Evolutionary conservation across 1,140 invertebrate genomes (phyloP).

Genomic region (Pseudomyrmex flavicornis): DNA sequence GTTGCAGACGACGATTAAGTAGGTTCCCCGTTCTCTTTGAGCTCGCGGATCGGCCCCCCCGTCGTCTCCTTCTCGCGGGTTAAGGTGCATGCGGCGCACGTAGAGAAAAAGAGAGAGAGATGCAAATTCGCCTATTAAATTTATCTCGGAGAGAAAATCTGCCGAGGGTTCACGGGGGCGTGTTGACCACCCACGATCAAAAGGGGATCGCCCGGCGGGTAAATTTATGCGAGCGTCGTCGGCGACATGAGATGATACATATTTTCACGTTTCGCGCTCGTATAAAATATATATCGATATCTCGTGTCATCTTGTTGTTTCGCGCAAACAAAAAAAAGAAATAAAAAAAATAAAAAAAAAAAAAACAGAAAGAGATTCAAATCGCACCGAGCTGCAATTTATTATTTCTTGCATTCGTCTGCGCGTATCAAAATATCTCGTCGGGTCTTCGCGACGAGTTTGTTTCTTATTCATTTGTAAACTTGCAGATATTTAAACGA

Average conservation of each 20-base stretch:
- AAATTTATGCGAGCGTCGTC: slow-evolving; percentile 41
- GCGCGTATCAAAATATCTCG: not conserved
- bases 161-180: slow-evolving; percentile 6
- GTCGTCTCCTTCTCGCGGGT: too few species aligned
- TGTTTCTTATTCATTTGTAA: not conserved
- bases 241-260: not conserved
- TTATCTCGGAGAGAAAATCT: slow-evolving; percentile 65
- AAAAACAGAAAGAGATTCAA: not conserved
- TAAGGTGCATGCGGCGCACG: slow-evolving; percentile 24
- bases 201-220: slow-evolving; percentile 3
- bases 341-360: slow-evolving; percentile 14
- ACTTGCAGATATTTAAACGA: too few species aligned
- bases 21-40: slow-evolving; percentile 61
- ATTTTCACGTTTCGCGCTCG: not conserved
- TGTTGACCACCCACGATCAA: slow-evolving; percentile 44
- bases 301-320: not conserved
- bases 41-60: slow-evolving; percentile 12
- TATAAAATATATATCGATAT: not conserved
- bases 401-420: too few species aligned
- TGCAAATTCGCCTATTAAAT: slow-evolving; percentile 67
- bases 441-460: not conserved
- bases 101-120: slow-evolving; percentile 40
- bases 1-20: slow-evolving; percentile 65
- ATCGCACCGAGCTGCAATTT: not conserved
- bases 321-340: not conserved